Conservation (phyloP, 2,888 invertebrate genomes). For the Hartigia nigra region DNA sequence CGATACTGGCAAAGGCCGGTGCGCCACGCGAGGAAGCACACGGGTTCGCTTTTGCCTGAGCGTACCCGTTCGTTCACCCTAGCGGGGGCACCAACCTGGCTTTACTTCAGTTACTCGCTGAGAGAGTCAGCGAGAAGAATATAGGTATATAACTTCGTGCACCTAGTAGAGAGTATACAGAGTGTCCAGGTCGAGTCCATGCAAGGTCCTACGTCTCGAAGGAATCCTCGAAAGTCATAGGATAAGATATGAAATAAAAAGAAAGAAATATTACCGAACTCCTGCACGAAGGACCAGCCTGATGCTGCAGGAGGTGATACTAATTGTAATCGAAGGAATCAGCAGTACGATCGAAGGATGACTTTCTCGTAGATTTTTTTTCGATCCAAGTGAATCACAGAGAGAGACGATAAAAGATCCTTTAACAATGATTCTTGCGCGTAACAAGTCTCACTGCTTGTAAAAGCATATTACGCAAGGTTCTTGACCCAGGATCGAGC, state of each 20-base stretch:
- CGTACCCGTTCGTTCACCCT: constrained; percentile 66
- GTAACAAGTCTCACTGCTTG: not conserved
- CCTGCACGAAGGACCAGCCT: not conserved
- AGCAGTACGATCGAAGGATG: not conserved
- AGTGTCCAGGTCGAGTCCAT: constrained; percentile 56
- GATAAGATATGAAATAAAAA: not conserved
- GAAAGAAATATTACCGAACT: not conserved
- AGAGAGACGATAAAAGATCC: not conserved
- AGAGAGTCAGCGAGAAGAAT: constrained; percentile 40
- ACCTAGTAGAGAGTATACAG: constrained; percentile 55
- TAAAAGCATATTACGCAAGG: constrained; percentile 25
- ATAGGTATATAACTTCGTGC: constrained; percentile 31
- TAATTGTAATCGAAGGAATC: not conserved
- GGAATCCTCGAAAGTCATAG: not conserved
- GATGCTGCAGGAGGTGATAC: not conserved
- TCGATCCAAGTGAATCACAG: not conserved
- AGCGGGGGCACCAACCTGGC: constrained; percentile 66
- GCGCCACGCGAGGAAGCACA: constrained; percentile 47
- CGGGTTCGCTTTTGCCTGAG: constrained; percentile 60
- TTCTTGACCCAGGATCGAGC: constrained; percentile 40
- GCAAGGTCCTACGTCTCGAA: constrained; percentile 27
- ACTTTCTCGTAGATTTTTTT: not conserved
- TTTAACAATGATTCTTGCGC: not conserved
- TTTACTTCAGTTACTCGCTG: constrained; percentile 63
- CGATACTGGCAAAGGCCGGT: constrained; percentile 29